Conservation (phyloP, 2,797 vertebrate species). For the Picus viridis region DNA sequence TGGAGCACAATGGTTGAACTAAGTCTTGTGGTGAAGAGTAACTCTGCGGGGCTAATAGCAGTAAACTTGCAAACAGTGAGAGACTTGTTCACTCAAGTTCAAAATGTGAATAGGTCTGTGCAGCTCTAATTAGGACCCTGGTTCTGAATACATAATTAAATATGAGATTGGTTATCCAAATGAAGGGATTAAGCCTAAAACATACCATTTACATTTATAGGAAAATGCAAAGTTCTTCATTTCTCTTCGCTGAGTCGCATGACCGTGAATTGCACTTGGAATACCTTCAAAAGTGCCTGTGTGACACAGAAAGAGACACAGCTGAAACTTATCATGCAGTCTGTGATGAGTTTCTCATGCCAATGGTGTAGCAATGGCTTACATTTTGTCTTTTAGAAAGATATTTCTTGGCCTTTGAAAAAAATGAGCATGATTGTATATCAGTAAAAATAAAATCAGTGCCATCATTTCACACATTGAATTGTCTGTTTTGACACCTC, state of each 20-base stretch:
- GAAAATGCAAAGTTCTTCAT: not conserved
- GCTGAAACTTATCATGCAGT: not conserved
- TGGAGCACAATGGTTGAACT: conserved; percentile 34
- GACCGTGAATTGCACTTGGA: not conserved
- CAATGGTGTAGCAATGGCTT: not conserved
- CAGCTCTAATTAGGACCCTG: conserved; percentile 29
- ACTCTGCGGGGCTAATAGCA: conserved; percentile 33
- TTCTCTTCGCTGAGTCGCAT: not conserved
- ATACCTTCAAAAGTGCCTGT: not conserved
- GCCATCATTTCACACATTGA: not conserved
- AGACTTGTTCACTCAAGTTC: conserved; percentile 23
- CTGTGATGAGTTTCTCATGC: not conserved
- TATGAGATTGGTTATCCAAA: not conserved
- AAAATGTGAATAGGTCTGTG: not conserved
- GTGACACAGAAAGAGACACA: not conserved
- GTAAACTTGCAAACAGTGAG: conserved; percentile 19
- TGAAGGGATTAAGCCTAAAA: not conserved
- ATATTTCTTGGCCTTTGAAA: not conserved
- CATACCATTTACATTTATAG: not conserved
- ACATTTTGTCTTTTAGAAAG: not conserved
- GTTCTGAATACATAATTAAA: conserved; percentile 42
- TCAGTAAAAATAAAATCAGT: not conserved
- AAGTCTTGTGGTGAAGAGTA: conserved; percentile 37
- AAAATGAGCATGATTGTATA: not conserved
- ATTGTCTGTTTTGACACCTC: not conserved